Evolutionary conservation across 2,797 vertebrate species (phyloP).

Genomic region (Tokudaia tokunoshimensis): DNA sequence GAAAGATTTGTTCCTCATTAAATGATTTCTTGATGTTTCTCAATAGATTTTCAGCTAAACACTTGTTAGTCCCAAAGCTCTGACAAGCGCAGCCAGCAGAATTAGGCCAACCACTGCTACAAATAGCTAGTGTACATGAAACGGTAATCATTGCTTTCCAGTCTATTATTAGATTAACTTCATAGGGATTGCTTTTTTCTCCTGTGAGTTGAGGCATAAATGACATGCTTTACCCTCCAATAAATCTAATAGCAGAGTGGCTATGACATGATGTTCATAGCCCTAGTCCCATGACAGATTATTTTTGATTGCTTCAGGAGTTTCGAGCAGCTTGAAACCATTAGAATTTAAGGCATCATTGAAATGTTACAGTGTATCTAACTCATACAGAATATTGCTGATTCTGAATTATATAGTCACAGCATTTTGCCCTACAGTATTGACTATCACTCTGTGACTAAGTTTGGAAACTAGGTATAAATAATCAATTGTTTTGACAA

Average conservation of each 20-base stretch:
- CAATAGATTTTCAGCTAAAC: constrained; percentile 83
- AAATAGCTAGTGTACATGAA: constrained; percentile 89
- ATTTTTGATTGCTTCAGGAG: constrained; percentile 88
- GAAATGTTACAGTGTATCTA: constrained; percentile 84
- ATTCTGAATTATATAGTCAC: constrained; percentile 42
- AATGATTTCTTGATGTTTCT: constrained; percentile 86
- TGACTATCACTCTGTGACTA: constrained; percentile 6
- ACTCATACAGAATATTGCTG: constrained; percentile 64
- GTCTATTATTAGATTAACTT: constrained; percentile 91
- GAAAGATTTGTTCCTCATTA: constrained; percentile 85
- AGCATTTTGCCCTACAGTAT: neutral
- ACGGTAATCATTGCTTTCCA: constrained; percentile 89
- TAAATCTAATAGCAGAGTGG: constrained; percentile 89
- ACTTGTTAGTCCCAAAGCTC: constrained; percentile 87
- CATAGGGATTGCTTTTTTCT: constrained; percentile 89
- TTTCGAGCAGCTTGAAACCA: constrained; percentile 87
- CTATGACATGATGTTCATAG: constrained; percentile 88
- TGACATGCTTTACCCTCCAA: constrained; percentile 90
- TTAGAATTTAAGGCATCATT: constrained; percentile 88
- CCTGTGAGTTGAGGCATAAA: constrained; percentile 90
- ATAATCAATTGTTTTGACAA: constrained; percentile 38
- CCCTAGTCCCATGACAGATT: constrained; percentile 87
- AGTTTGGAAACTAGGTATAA: constrained; percentile 36
- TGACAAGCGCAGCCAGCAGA: constrained; percentile 84
- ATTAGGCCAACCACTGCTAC: constrained; percentile 88